Evolutionary conservation across 2,888 invertebrate species (phyloP).

Genomic region (Thysanoteuthis rhombus): DNA sequence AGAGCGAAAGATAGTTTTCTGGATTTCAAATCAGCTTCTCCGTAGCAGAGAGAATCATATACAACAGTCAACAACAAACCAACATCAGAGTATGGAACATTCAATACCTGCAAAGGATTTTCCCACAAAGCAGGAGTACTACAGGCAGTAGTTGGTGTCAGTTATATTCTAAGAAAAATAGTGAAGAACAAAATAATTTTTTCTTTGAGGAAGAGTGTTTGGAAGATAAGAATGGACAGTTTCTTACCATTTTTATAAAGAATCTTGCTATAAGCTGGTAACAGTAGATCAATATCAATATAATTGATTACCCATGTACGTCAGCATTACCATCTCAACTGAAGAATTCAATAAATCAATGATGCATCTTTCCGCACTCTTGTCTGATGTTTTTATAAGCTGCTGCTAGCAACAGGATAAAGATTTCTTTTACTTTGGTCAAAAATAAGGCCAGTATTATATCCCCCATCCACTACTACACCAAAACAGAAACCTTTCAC

Average conservation of each 20-base stretch:
- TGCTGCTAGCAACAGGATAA: background rate
- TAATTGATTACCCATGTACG: background rate
- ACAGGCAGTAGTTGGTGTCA: background rate
- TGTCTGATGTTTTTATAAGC: background rate
- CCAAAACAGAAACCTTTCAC: too few species aligned
- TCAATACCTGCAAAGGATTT: too few species aligned
- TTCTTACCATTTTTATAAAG: background rate
- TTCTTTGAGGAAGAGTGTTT: background rate
- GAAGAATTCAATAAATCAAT: background rate
- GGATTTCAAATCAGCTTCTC: too few species aligned
- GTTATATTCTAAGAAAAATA: background rate
- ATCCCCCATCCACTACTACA: too few species aligned
- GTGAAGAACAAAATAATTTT: background rate
- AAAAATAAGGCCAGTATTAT: too few species aligned
- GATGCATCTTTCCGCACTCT: background rate
- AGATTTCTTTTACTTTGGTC: too few species aligned
- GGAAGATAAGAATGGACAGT: background rate
- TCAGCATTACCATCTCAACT: background rate
- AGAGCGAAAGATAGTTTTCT: too few species aligned
- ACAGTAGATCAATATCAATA: background rate
- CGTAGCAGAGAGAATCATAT: too few species aligned
- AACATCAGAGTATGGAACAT: too few species aligned
- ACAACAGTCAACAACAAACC: too few species aligned
- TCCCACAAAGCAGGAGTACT: too few species aligned
- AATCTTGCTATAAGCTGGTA: background rate